Percentiles rank a stretch among this genome's conserved stretches.
Evolutionary conservation across 2,797 vertebrate species (phyloP).

Genomic region (Paguma larvata): DNA sequence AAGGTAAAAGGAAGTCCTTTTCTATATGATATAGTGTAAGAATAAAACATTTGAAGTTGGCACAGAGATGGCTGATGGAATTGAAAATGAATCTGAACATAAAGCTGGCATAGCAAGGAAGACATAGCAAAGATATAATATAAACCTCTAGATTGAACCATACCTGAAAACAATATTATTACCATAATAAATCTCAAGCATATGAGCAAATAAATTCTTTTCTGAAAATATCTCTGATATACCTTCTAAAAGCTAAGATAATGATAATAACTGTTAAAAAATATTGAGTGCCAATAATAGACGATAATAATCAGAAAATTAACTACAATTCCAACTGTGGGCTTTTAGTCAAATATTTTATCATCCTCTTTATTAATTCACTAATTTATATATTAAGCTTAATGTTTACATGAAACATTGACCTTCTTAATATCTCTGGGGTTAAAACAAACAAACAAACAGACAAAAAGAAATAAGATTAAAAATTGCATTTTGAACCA

Average conservation of each 20-base stretch:
- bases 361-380: neutral
- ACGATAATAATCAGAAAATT: neutral
- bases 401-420: neutral
- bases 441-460: neutral
- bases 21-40: neutral
- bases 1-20: neutral
- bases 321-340: neutral
- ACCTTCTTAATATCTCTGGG: neutral
- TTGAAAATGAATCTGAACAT: neutral
- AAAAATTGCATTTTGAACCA: neutral
- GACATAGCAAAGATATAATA: neutral
- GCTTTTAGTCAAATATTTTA: neutral
- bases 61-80: neutral
- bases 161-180: neutral
- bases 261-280: slow-evolving; percentile 2
- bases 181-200: neutral
- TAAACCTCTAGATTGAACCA: neutral
- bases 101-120: neutral
- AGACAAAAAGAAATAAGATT: neutral
- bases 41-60: neutral
- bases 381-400: neutral
- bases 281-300: neutral
- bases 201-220: neutral
- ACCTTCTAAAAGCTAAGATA: neutral
- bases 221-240: neutral